phyloP scores from a whole-genome alignment of 1,140 invertebrate genomes.

The Lordiphosa clarofinis region DNA sequence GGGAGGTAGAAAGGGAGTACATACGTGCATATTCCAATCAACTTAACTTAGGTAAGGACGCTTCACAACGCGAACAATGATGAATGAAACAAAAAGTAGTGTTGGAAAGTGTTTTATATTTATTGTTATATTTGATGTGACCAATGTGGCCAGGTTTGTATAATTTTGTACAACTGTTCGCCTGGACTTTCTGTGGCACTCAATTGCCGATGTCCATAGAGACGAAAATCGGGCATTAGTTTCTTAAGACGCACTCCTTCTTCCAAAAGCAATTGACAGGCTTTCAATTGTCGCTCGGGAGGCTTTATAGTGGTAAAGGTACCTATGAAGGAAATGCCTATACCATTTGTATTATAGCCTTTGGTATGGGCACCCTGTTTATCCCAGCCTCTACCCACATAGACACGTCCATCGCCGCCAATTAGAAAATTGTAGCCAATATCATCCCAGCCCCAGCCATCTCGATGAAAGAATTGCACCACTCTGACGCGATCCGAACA shows the following conservation, averaged over 20 bases:
- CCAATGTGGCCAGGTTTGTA: slow-evolving; percentile 83
- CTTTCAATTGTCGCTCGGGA: slow-evolving; percentile 81
- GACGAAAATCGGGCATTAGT: slow-evolving; percentile 81
- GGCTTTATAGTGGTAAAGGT: slow-evolving; percentile 82
- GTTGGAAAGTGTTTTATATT: too few species aligned
- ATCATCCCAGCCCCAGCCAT: slow-evolving; percentile 83
- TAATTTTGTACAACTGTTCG: slow-evolving; percentile 82
- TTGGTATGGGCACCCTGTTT: slow-evolving; percentile 83
- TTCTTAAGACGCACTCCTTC: slow-evolving; percentile 83
- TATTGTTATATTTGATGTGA: slow-evolving; percentile 16
- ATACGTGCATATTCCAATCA: slow-evolving; percentile 44
- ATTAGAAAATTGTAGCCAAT: slow-evolving; percentile 87
- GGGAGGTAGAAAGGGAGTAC: neutral
- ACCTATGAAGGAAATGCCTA: slow-evolving; percentile 87
- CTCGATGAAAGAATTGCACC: slow-evolving; percentile 88
- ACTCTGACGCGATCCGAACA: slow-evolving; percentile 81
- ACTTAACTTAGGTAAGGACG: slow-evolving; percentile 31
- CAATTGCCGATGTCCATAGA: slow-evolving; percentile 84
- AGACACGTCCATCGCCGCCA: slow-evolving; percentile 83
- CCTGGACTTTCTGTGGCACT: slow-evolving; percentile 84
- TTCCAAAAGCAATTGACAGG: slow-evolving; percentile 82
- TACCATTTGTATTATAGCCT: slow-evolving; percentile 83
- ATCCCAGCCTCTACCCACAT: slow-evolving; percentile 85
- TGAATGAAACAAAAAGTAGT: too few species aligned
- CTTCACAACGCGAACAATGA: slow-evolving; percentile 2